phyloP scores from a whole-genome alignment of 2,888 invertebrate species.

The Pseudococcus longispinus region DNA sequence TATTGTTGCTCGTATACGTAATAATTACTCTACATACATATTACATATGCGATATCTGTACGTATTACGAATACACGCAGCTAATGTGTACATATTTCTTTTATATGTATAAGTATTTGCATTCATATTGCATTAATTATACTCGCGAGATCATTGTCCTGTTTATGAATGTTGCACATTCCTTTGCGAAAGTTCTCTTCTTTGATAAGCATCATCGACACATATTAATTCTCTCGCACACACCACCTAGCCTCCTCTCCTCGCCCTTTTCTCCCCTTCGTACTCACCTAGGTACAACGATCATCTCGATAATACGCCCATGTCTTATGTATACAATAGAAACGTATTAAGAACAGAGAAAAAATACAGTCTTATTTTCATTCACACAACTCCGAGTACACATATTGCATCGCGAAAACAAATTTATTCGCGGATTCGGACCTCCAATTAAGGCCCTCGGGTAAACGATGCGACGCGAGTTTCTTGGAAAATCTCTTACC shows the following conservation, averaged over 20 bases:
- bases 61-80: too few species aligned
- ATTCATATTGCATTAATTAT: constrained; percentile 46
- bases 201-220: constrained; percentile 45
- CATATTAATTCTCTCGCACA: constrained; percentile 24
- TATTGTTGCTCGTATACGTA: not conserved
- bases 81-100: not conserved
- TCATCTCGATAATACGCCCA: constrained; percentile 29
- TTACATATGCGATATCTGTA: not conserved
- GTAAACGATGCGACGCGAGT: not conserved
- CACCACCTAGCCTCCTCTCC: not conserved
- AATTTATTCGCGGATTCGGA: constrained; percentile 3
- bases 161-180: constrained; percentile 52
- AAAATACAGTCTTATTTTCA: not conserved
- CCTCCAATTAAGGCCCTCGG: not conserved
- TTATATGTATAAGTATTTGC: not conserved
- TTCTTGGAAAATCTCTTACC: constrained; percentile 7
- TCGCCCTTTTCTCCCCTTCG: not conserved
- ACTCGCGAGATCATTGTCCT: constrained; percentile 49
- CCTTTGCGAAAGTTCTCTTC: constrained; percentile 49
- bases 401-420: not conserved
- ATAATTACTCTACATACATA: not conserved
- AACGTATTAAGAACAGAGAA: not conserved
- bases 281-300: not conserved
- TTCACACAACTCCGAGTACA: too few species aligned
- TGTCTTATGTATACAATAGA: not conserved